Evolutionary conservation across 2,797 vertebrate species (phyloP), one percentile per base, ranked within the genome.

Genomic region (Oreonectes daqikongensis): DNA sequence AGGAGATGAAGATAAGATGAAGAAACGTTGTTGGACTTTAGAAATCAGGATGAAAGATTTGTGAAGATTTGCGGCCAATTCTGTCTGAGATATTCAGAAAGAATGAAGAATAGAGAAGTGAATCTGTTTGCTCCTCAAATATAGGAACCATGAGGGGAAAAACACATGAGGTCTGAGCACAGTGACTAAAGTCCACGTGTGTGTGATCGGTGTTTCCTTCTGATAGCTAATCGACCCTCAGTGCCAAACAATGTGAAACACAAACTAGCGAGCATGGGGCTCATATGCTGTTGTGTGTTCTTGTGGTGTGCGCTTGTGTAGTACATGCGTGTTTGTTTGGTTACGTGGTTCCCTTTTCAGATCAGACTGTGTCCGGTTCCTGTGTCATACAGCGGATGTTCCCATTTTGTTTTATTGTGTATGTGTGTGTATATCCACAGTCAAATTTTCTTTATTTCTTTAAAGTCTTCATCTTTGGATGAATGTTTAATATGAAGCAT

Each of bases 231-330:
- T 20, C 20, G 1, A 6, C n/a, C n/a, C 50, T 20, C 50, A 30
- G 26, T 59, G 1, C 28, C 59, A 61, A 26, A 53, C 18, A 7
- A 8, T 50, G 7, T 6, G 1, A 46, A 46, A 7, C 44, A 35
- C 35, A 18, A 48, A 44, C 14, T 12, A 15, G 14, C 4, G 42
- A 44, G 42, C 12, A 44, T 14, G 42, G 4, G 5, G 14, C 42
- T 44, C 42, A 15, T 44, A 12, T 44, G 42, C 42, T 44, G 35
- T 1, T 22, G 79, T 78, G 79, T 79, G 66, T 50, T 50, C 81
- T 35, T 66, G 60, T 67, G 10, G n/a, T 46, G 72, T 69, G 57
- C 69, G 26, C 15, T 15, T 79, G 22, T 30, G 28, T 35, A 35
- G 32, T 35, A 14, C 12, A 14, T 48, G 48, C 59, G 66, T 38